Percentiles rank a stretch among this genome's conserved stretches.
phyloP scores from a whole-genome alignment of 2,888 invertebrate genomes.

The Drosophila recens region DNA sequence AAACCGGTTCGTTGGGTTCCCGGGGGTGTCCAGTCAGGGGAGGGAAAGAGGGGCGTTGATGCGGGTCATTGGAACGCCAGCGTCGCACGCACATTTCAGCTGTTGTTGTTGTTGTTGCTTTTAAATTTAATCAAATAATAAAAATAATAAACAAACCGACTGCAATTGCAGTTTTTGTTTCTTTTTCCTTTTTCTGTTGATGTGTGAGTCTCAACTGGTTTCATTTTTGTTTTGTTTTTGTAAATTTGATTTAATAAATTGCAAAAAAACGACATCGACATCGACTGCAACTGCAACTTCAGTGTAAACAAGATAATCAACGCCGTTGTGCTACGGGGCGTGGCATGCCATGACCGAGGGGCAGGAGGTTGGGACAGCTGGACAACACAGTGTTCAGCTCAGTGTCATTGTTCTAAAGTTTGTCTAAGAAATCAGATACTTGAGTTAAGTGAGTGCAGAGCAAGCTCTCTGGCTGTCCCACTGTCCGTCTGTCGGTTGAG shows the following conservation, averaged over 20 bases:
- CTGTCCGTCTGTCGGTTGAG: conserved; percentile 12
- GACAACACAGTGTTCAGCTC: conserved; percentile 25
- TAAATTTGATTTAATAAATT: conserved; percentile 76
- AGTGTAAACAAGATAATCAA: conserved; percentile 80
- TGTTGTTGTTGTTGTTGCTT: conserved; percentile 42
- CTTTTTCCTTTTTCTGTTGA: conserved; percentile 23
- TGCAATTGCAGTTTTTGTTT: conserved; percentile 32
- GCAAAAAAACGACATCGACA: conserved; percentile 41
- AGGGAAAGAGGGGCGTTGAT: conserved; percentile 44
- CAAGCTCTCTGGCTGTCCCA: conserved; percentile 25
- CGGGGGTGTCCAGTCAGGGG: conserved; percentile 5
- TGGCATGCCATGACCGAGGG: conserved; percentile 30
- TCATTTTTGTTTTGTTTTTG: conserved; percentile 54
- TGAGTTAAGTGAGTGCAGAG: conserved; percentile 42
- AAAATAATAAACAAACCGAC: conserved; percentile 55
- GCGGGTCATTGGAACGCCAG: conserved; percentile 79
- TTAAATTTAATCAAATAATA: conserved; percentile 74
- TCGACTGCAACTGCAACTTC: conserved; percentile 57
- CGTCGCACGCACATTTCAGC: conserved; percentile 78
- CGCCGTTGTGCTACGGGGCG: conserved; percentile 43
- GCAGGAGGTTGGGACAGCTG: not conserved
- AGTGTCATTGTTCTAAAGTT: conserved; percentile 73
- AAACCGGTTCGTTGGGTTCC: conserved; percentile 26
- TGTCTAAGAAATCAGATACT: conserved; percentile 71
- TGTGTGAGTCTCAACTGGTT: conserved; percentile 60